Evolutionary conservation across 2,113 vertebrate genomes (phyloP).

Genomic region (Megaleporinus macrocephalus): DNA sequence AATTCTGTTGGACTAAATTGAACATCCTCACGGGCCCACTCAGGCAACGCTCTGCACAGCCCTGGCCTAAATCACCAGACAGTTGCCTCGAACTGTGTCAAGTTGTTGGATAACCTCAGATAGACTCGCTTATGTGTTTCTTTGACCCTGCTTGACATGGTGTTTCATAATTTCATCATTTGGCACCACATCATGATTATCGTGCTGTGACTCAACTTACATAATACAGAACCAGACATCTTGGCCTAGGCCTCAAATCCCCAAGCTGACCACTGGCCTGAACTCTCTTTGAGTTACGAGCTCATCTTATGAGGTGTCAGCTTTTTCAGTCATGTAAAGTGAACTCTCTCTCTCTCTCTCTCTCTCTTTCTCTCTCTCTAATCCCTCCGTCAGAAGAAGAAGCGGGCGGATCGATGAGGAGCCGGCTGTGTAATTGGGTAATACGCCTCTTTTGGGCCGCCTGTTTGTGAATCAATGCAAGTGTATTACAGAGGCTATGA

Average conservation of each 20-base stretch:
- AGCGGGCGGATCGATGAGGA: conserved; percentile 52
- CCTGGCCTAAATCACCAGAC: too few relatives aligned
- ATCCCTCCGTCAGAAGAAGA: conserved; percentile 30
- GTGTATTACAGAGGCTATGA: conserved; percentile 56
- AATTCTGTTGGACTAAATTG: too few relatives aligned
- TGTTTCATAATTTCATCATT: not conserved
- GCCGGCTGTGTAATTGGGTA: conserved; percentile 56
- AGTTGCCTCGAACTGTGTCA: too few relatives aligned
- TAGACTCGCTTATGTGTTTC: not conserved
- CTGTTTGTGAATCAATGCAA: conserved; percentile 51
- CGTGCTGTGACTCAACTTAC: not conserved
- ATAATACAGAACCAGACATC: not conserved
- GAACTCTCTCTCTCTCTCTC: conserved; percentile 36
- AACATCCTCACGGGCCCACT: too few relatives aligned
- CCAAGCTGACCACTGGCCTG: not conserved
- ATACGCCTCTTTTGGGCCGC: conserved; percentile 56
- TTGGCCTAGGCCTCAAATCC: not conserved
- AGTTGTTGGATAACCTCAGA: not conserved
- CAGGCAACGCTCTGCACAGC: too few relatives aligned
- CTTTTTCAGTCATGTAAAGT: conserved; percentile 36
- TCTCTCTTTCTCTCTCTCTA: conserved; percentile 24
- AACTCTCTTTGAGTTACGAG: conserved; percentile 2
- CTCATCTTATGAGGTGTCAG: conserved; percentile 32
- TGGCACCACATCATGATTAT: not conserved
- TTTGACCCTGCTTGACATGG: not conserved